Evolutionary conservation across 2,888 invertebrate genomes (phyloP).

Genomic region (Tiliacea citrago): DNA sequence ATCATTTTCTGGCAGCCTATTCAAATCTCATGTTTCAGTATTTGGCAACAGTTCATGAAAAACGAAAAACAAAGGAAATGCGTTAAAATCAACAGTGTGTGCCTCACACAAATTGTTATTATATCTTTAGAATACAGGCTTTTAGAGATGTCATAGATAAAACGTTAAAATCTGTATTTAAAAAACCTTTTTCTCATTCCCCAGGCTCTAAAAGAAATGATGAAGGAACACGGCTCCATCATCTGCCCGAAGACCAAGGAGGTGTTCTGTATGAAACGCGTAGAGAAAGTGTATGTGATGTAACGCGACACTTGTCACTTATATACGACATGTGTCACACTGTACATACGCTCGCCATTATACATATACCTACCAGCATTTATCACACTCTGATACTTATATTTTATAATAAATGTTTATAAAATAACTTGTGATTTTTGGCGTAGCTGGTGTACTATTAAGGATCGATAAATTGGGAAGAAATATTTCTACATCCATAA

Average conservation of each 20-base stretch:
- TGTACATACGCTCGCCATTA: conserved; percentile 37
- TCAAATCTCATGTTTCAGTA: no score
- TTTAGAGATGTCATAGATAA: neutral
- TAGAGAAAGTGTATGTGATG: conserved; percentile 99
- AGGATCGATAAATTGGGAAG: no score
- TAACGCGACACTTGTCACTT: conserved; percentile 79
- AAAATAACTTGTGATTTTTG: conserved; percentile 29
- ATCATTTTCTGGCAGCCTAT: no score
- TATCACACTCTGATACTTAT: conserved; percentile 27
- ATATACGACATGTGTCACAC: conserved; percentile 12
- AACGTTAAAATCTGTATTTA: neutral
- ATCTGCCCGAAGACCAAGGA: conserved; percentile 98
- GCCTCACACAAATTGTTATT: no score
- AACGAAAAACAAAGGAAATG: no score
- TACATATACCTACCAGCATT: conserved; percentile 45
- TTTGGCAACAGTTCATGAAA: no score
- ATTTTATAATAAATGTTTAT: conserved; percentile 1
- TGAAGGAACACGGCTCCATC: conserved; percentile 97
- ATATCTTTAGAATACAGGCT: neutral
- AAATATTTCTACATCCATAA: no score
- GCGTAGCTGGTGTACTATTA: conserved; percentile 4
- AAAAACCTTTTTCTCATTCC: conserved; percentile 61
- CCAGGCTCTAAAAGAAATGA: conserved; percentile 97
- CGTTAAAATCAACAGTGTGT: no score
- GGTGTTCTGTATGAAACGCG: conserved; percentile 96